Conservation (phyloP, 2,797 vertebrate species). For the Brachyalestes nurse region DNA sequence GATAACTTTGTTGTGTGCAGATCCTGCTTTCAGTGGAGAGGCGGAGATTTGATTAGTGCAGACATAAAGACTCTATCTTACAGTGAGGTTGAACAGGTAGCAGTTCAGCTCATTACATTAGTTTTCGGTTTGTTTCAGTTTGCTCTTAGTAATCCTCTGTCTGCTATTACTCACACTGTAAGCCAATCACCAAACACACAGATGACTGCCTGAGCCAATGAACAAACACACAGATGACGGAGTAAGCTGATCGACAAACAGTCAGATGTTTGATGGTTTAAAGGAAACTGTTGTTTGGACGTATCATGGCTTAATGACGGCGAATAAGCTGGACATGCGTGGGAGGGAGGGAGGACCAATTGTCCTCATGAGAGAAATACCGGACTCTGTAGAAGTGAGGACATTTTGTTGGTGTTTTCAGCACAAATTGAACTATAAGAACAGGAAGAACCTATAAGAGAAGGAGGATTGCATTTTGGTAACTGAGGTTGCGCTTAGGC, state of each 20-base stretch:
- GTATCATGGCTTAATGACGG: conserved; percentile 32
- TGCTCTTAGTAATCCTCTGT: conserved; percentile 51
- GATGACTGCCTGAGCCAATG: conserved; percentile 51
- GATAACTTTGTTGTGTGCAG: not conserved
- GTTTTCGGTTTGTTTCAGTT: conserved; percentile 43
- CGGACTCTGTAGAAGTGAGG: too few species aligned
- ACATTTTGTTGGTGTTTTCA: too few species aligned
- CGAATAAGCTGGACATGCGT: not conserved
- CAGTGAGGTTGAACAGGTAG: conserved; percentile 13
- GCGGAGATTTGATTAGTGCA: not conserved
- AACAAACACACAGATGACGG: conserved; percentile 50
- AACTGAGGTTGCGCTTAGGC: not conserved
- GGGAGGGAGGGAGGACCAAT: not conserved
- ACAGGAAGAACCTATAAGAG: too few species aligned
- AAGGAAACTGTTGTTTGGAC: conserved; percentile 44
- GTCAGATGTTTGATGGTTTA: conserved; percentile 41
- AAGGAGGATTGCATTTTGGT: too few species aligned
- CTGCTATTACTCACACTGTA: conserved; percentile 47
- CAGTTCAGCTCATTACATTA: conserved; percentile 29
- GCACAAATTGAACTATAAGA: too few species aligned
- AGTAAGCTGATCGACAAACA: conserved; percentile 51
- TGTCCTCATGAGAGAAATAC: too few species aligned
- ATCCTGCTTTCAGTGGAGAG: too few species aligned
- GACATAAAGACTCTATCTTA: not conserved
- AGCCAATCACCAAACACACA: conserved; percentile 53